Percentiles rank a stretch among this genome's conserved stretches.
These are phyloP conservation scores for Podarcis muralis DNA, from an alignment of 2,113 vertebrate genomes.

Conservation along the genomic window DNA sequence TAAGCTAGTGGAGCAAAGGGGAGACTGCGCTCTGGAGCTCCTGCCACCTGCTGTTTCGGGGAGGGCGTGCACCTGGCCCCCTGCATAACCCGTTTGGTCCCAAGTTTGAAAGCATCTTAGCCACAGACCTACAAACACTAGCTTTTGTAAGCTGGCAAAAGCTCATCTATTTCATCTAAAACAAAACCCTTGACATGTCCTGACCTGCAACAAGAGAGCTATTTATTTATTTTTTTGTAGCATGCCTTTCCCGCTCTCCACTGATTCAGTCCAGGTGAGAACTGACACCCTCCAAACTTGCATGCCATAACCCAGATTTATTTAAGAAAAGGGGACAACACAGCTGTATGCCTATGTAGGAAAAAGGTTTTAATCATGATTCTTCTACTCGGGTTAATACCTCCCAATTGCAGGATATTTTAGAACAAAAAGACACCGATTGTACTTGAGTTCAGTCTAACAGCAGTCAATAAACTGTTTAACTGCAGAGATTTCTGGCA, in stretches of 20 bases:
- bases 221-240: not conserved
- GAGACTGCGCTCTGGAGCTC: not conserved
- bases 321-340: not conserved
- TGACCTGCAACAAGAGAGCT: not conserved
- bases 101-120: not conserved
- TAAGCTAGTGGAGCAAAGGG: not conserved
- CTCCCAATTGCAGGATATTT: not conserved
- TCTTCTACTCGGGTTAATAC: not conserved
- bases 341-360: not conserved
- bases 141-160: not conserved
- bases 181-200: not conserved
- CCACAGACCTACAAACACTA: not conserved
- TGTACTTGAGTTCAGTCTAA: not conserved
- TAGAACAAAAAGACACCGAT: not conserved
- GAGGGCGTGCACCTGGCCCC: too few species aligned
- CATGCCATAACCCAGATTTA: not conserved
- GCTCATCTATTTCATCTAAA: not conserved
- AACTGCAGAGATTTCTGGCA: not conserved
- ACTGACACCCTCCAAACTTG: not conserved
- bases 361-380: not conserved
- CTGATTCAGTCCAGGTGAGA: not conserved
- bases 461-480: not conserved
- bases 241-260: not conserved
- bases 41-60: not conserved
- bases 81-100: not conserved